A percentile compares a stretch with the other conserved stretches of the same genome.
Conservation (phyloP, 1,140 invertebrate species). For the Apis laboriosa region DNA sequence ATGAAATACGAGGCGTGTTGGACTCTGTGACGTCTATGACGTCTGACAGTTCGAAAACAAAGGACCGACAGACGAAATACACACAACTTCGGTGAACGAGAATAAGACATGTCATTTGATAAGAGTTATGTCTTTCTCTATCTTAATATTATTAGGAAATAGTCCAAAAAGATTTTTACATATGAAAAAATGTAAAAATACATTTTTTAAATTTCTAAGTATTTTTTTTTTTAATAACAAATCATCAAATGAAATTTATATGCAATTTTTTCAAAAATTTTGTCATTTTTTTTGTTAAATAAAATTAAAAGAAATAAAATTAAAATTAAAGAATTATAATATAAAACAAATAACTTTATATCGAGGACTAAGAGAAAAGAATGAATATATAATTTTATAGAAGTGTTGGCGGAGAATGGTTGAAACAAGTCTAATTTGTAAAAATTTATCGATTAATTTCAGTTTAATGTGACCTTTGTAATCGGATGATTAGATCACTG, state of each 20-base stretch:
- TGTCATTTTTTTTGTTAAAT: too few relatives aligned
- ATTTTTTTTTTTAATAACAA: too few relatives aligned
- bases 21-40: not conserved
- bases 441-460: not conserved
- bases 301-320: too few relatives aligned
- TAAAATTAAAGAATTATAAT: not conserved
- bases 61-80: constrained; percentile 27
- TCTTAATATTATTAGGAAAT: too few relatives aligned
- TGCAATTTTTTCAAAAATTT: too few relatives aligned
- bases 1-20: not conserved
- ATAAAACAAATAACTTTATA: not conserved
- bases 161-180: too few relatives aligned
- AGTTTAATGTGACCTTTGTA: too few relatives aligned
- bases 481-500: not conserved
- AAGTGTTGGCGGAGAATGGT: not conserved
- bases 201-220: too few relatives aligned
- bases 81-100: not conserved
- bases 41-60: constrained; percentile 5
- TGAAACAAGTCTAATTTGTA: not conserved
- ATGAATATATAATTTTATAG: not conserved
- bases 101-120: too few relatives aligned
- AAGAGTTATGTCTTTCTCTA: not conserved
- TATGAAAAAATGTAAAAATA: too few relatives aligned
- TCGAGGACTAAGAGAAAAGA: not conserved
- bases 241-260: too few relatives aligned